Percentiles rank a stretch among this genome's conserved stretches.
phyloP scores from a whole-genome alignment of 1,140 invertebrate genomes.

The Lamellibrachia luymesi region DNA sequence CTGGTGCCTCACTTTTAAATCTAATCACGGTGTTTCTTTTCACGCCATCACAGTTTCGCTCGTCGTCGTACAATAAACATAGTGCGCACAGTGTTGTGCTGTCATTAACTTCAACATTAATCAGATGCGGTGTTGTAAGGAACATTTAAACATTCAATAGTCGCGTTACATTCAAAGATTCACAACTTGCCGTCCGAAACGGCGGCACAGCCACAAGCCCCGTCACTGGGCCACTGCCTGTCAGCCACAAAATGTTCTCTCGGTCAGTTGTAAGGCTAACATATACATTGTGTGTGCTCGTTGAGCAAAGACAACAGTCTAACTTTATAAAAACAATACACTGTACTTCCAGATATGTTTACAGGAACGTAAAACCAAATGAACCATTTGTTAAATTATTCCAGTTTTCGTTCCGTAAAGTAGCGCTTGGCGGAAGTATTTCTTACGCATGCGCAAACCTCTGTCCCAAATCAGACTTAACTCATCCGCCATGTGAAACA shows the following conservation, averaged over 20 bases:
- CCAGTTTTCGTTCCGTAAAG: not conserved
- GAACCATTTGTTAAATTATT: not conserved
- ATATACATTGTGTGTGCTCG: not conserved
- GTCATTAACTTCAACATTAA: not conserved
- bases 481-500: slow-evolving; percentile 3
- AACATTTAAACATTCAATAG: not conserved
- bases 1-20: not conserved
- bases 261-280: not conserved
- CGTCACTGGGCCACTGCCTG: not conserved
- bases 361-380: not conserved
- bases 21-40: not conserved
- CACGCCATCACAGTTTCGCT: not conserved
- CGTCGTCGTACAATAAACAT: not conserved
- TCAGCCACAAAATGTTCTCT: not conserved
- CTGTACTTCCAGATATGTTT: not conserved
- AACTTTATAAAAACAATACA: not conserved
- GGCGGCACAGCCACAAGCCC: not conserved
- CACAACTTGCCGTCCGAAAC: not conserved
- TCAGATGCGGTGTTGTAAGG: not conserved
- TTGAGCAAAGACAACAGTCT: not conserved
- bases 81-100: not conserved
- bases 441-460: not conserved
- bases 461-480: not conserved
- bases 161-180: not conserved
- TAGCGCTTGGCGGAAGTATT: not conserved